Evolutionary conservation across 2,113 vertebrate genomes (phyloP).

Genomic region (Delphinapterus leucas): DNA sequence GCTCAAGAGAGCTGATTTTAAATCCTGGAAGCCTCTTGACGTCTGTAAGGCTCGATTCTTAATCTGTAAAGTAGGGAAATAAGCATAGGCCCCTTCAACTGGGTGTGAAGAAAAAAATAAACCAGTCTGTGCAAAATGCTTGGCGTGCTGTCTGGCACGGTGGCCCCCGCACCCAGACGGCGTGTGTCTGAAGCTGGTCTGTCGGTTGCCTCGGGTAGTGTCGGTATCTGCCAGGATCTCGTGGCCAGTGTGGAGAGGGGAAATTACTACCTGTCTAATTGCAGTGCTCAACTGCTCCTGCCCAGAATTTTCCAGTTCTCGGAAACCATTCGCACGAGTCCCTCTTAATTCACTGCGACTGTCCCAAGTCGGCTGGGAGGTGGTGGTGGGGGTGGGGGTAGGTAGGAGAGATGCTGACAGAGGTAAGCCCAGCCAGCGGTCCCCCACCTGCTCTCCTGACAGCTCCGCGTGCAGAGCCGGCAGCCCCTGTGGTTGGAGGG

Average conservation of each 20-base stretch:
- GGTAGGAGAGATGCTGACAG: neutral
- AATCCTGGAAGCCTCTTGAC: neutral
- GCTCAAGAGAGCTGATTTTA: accelerated
- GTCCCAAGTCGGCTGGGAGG: too few species aligned
- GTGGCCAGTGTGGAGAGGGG: accelerated
- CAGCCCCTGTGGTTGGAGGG: constrained; percentile 70
- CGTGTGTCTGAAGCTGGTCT: accelerated
- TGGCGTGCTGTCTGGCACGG: accelerated
- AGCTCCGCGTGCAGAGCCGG: constrained; percentile 28
- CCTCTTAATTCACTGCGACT: neutral
- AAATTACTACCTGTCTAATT: accelerated
- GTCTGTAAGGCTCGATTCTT: neutral
- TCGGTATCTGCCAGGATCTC: accelerated
- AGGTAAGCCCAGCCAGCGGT: neutral
- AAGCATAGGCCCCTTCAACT: neutral
- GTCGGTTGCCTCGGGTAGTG: accelerated
- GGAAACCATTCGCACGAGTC: accelerated
- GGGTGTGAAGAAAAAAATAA: neutral
- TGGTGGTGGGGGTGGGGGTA: too few species aligned
- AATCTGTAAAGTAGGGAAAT: neutral
- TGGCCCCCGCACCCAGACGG: accelerated
- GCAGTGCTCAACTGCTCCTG: accelerated
- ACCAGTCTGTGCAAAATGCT: accelerated
- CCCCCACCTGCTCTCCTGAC: constrained; percentile 8
- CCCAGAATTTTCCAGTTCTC: neutral